phyloP scores from a whole-genome alignment of 2,797 vertebrate species.

The Chrysocyon brachyurus region DNA sequence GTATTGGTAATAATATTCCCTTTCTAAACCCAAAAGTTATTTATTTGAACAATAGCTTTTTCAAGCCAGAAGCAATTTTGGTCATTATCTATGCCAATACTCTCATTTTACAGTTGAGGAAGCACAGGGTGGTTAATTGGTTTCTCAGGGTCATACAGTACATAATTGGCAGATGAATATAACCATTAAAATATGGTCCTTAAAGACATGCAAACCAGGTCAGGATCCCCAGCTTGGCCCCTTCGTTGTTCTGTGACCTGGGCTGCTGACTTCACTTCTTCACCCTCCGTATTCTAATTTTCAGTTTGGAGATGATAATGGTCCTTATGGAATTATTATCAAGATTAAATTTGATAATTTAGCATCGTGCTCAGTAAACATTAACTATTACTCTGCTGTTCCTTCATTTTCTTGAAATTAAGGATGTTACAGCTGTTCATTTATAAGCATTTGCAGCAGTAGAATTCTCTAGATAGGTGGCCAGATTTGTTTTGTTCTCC shows the following conservation, averaged over 20 bases:
- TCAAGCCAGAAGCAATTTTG: background rate
- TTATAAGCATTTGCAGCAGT: background rate
- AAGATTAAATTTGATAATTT: background rate
- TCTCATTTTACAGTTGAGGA: background rate
- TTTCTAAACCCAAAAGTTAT: background rate
- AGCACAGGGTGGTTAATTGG: background rate
- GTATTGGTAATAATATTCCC: background rate
- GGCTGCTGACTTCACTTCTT: background rate
- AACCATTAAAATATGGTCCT: background rate
- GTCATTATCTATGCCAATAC: background rate
- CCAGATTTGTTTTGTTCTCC: background rate
- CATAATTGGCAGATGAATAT: background rate
- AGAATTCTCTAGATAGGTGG: background rate
- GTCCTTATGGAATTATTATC: background rate
- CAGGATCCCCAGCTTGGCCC: background rate
- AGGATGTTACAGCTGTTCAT: background rate
- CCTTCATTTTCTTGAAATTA: constrained; percentile 28
- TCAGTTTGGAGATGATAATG: background rate
- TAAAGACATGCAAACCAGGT: background rate
- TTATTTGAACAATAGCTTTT: background rate
- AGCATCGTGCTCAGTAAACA: background rate
- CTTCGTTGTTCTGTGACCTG: background rate
- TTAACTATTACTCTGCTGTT: background rate
- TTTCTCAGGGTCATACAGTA: background rate
- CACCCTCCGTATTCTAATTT: background rate